These are phyloP conservation scores for Andrena bucephala DNA, from an alignment of 2,888 invertebrate genomes.

Conservation along the genomic window DNA sequence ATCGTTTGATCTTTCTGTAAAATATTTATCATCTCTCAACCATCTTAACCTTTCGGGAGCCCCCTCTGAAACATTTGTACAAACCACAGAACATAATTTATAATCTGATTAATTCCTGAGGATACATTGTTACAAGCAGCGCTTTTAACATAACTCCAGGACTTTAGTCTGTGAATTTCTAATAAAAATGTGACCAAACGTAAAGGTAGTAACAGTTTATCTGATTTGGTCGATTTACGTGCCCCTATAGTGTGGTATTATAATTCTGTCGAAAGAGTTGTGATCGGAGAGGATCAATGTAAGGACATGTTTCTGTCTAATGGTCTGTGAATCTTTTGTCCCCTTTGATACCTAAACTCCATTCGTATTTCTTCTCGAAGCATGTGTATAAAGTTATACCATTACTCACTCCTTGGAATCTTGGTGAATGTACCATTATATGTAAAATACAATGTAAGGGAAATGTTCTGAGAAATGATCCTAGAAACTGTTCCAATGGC, in stretches of 20 bases:
- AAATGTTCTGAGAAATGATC: neutral
- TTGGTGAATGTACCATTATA: neutral
- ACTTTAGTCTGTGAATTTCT: slow-evolving; percentile 40
- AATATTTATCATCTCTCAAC: neutral
- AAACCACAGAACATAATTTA: neutral
- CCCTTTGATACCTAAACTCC: neutral
- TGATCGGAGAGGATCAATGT: slow-evolving; percentile 21
- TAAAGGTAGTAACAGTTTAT: slow-evolving; percentile 48
- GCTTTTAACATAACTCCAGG: slow-evolving; percentile 42
- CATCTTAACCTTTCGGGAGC: neutral
- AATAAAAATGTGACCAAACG: slow-evolving; percentile 33
- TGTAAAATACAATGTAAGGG: neutral
- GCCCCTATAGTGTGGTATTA: slow-evolving; percentile 9
- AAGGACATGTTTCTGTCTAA: slow-evolving; percentile 27
- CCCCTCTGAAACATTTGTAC: too few species aligned
- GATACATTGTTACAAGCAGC: slow-evolving; percentile 43
- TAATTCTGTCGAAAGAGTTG: slow-evolving; percentile 3
- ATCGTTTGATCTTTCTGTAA: neutral
- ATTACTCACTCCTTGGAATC: neutral
- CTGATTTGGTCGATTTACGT: slow-evolving; percentile 8
- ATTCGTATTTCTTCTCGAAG: slow-evolving; percentile 7
- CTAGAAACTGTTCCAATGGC: neutral
- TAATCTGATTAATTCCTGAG: slow-evolving; percentile 30
- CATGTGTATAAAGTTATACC: slow-evolving; percentile 12
- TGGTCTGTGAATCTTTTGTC: slow-evolving; percentile 16